Base-by-base conservation (phyloP, 2,888 invertebrate species). In the Luperina testacea region DNA sequence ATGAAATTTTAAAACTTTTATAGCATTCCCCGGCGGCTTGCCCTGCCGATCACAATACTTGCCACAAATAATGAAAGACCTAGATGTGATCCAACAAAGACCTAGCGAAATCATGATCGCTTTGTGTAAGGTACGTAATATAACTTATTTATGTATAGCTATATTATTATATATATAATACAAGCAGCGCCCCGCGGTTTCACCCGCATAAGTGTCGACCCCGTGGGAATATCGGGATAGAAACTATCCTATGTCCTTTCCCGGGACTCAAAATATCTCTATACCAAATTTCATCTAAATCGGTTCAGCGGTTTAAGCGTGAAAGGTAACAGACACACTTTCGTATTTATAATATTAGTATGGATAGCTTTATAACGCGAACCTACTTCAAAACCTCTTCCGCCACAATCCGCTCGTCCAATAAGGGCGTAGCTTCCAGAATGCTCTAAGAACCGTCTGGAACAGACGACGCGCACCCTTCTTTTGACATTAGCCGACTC, bases 61-160 rank as follows among this genome's bases (percentile, higher is more conserved):
- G 77, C 93, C 94, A 11, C 24, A 64, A 8, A 57, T 70, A 0
- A 72, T 94, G 7, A 84, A 78, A 53, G 48, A 73, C 0, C 15
- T 90, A 13, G 73, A 87, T 0, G 75, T 75, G 5, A 83, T 93
- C 5, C 74, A 75, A 38, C 61, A 76, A 5, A 85, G 92, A 5
- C 77, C 75, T 0, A 94, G 91, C 70, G 92, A 94, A 86, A 94
- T 95, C 45, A 93, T 94, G 93, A 91, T 94, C 17, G 92, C 87
- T n/a, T 81, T 93, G 79, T 95, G 95, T 78, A 92, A 94, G 92
- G 95, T 94, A 88, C 11, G 73, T 69, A 7, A 9, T 42, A 45
- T 38, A 38, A 38, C 38, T 38, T 38, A 38, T 38, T 6, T 38
- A 38, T 38, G 38, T 38, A 6, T 38, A 6, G 38, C 38, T 38